Base-by-base conservation (phyloP, 23 tunicate genomes). In the Ascidia mentula region DNA sequence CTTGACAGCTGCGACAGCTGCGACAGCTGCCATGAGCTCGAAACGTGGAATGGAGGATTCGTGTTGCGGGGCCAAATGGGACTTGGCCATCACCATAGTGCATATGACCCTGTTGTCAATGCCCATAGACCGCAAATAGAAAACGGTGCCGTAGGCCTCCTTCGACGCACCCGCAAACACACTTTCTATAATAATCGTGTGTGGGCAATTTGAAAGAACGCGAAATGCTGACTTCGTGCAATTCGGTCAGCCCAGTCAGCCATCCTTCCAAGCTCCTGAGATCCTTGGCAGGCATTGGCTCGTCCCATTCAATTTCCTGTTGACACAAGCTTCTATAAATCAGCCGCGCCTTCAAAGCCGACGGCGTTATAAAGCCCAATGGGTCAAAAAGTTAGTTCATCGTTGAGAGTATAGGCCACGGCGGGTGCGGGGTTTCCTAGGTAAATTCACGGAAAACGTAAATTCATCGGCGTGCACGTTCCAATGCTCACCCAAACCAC, bases 401-500 rank as follows among this genome's bases (percentile, higher is more conserved):
- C 39, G 22, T 73, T 12, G 77, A 73, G 7, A 73, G 32, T 13
- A 73, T 73, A 8, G n/a, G n/a, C 78, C 53, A 3, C 78, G 46
- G 8, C 78, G 46, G 8, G 78, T 74, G 26, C 13, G 26, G 1
- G 78, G 78, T 36, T 35, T 74, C 53, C 1, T 4, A 5, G 53
- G 78, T 8, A 74, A 37, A 31, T 3, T 5, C 5, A 35, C 78
- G 1, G 17, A 2, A 31, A 74, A 38, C 12, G 6, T 37, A 74
- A 74, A 74, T 18, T 74, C 78, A 35, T 74, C 78, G 6, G 53
- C 37, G 12, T 7, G 15, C 4, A 74, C 78, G 53, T 17, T 18
- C 78, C 78, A 74, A 37, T 31, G 36, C 7, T 80, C 69, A 5
- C 90, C 90, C 7, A 86, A 80, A 34, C 40, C 80, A 1, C 85